These are phyloP conservation scores for Polyergus mexicanus DNA, from an alignment of 1,140 invertebrate genomes.

Conservation along the genomic window DNA sequence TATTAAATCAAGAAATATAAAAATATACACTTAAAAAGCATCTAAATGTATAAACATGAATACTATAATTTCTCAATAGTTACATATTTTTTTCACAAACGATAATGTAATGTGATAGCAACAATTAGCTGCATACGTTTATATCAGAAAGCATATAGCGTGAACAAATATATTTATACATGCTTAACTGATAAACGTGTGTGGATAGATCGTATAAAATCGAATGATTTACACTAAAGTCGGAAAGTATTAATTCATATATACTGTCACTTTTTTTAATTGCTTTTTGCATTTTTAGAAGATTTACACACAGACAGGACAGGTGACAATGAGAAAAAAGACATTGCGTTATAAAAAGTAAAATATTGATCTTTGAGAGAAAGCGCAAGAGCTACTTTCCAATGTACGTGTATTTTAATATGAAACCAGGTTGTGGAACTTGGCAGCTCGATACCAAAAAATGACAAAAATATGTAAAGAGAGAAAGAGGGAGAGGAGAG, in stretches of 20 bases:
- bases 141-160: conserved; percentile 45
- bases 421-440: conserved; percentile 75
- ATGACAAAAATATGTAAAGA: conserved; percentile 67
- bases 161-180: conserved; percentile 55
- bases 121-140: conserved; percentile 54
- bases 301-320: conserved; percentile 58
- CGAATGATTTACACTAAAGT: conserved; percentile 54
- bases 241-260: conserved; percentile 65
- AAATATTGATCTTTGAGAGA: conserved; percentile 56
- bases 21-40: not conserved
- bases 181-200: conserved; percentile 40
- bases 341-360: conserved; percentile 38
- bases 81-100: conserved; percentile 55
- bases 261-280: conserved; percentile 64
- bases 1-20: no score
- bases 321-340: conserved; percentile 40
- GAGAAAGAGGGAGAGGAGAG: conserved; percentile 58
- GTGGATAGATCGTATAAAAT: conserved; percentile 44
- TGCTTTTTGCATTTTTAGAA: conserved; percentile 71
- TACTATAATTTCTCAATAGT: not conserved
- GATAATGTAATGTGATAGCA: conserved; percentile 57
- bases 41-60: not conserved
- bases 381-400: conserved; percentile 38
- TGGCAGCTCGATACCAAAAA: conserved; percentile 83
- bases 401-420: conserved; percentile 53